Evolutionary conservation across 2,888 invertebrate genomes (phyloP), one percentile per base, ranked within the genome.

Genomic region (Cataglyphis albicans): DNA sequence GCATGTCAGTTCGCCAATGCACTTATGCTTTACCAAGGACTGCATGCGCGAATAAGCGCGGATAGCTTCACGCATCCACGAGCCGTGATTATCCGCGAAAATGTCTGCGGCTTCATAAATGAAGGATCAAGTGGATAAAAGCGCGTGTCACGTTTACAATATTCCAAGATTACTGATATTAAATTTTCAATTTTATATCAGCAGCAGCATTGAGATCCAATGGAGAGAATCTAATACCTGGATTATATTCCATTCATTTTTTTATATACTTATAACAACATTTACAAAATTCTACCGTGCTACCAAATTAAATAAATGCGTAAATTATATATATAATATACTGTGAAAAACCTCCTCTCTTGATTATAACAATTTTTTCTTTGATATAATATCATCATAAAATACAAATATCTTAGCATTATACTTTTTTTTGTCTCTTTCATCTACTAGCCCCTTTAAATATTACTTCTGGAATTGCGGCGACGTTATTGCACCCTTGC

Each of bases 41-140:
- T 61, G 21, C 48, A 41, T 21, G 74, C 21, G 63, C 44, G 64
- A 35, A 75, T 32, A 75, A 64, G 75, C 48, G 48, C 7, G 48
- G 48, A 64, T 64, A 48, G 35, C 21, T 75, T 75, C 64, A 75
- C 64, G 75, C 75, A 75, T 75, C 64, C 75, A 52, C 64, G 75
- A 75, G 48, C 35, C 64, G 48, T 21, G 74, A 74, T 74, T 74
- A 63, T 63, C 64, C 48, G 48, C 35, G 64, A 48, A 64, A 64
- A 75, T 21, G 44, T 64, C 75, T 64, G 74, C 48, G 74, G 64
- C 64, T 75, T 48, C 21, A 18, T 64, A 75, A 75, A 65, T 25
- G 64, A 75, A 65, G 75, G 48, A 64, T 65, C 64, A 35, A 75
- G 65, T 65, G 41, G 65, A 6, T 44, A 21, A 44, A 44, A 25